These are phyloP conservation scores for Diuraphis noxia DNA, from an alignment of 1,140 invertebrate species.

Conservation along the genomic window DNA sequence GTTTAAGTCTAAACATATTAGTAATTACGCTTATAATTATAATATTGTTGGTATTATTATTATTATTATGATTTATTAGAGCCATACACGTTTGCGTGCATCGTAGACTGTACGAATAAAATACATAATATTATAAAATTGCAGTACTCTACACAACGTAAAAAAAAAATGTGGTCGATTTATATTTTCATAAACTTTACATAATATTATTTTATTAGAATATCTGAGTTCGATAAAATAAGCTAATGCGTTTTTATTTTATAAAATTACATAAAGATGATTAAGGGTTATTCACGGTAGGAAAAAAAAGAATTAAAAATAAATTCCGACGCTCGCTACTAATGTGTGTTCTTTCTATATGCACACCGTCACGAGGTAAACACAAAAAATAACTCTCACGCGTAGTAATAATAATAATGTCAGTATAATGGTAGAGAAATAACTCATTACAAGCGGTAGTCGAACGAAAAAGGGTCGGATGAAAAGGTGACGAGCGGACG, in stretches of 20 bases:
- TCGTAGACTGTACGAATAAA: not conserved
- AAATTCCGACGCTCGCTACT: not conserved
- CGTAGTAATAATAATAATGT: not conserved
- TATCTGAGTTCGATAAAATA: not conserved
- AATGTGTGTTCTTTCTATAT: not conserved
- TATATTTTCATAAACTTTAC: not conserved
- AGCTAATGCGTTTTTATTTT: conserved; percentile 1
- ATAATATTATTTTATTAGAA: not conserved
- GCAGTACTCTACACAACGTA: not conserved
- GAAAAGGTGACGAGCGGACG: not conserved
- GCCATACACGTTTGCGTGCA: not conserved
- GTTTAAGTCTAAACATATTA: conserved; percentile 1
- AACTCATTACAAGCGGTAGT: not conserved
- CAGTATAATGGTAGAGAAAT: conserved; percentile 5
- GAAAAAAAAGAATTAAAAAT: not conserved
- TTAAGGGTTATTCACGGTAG: not conserved
- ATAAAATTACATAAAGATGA: not conserved
- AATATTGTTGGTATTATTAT: not conserved
- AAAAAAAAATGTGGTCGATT: not conserved
- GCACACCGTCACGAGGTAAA: not conserved
- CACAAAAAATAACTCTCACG: not conserved
- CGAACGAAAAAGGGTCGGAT: not conserved
- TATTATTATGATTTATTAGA: conserved; percentile 1
- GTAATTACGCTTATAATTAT: not conserved
- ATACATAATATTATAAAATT: not conserved